Conservation (phyloP, 2,797 vertebrate genomes). For the Phalanger gymnotis region DNA sequence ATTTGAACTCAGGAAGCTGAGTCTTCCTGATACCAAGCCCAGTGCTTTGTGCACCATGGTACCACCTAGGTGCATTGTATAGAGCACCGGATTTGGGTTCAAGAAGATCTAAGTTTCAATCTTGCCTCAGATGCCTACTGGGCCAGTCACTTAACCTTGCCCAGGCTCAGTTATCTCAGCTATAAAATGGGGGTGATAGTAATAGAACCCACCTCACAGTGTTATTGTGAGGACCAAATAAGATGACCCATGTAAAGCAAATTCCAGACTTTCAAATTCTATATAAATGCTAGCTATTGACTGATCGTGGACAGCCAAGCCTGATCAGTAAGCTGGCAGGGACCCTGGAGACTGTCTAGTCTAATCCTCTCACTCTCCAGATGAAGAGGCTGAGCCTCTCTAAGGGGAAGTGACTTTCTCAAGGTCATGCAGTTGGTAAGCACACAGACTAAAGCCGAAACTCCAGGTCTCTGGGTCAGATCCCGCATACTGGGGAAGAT, state of each 20-base stretch:
- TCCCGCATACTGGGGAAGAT: neutral
- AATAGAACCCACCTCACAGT: neutral
- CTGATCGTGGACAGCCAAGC: neutral
- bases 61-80: neutral
- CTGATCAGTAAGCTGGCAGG: neutral
- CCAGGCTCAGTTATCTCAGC: neutral
- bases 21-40: neutral
- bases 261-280: neutral
- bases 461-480: neutral
- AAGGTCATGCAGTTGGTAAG: neutral
- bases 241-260: neutral
- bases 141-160: neutral
- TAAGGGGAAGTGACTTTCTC: neutral
- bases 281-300: neutral
- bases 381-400: neutral
- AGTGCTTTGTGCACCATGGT: neutral
- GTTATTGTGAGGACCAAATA: neutral
- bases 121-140: neutral
- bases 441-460: neutral
- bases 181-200: neutral
- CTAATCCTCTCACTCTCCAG: neutral
- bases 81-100: neutral
- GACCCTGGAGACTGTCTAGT: neutral
- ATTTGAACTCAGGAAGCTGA: neutral
- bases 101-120: neutral